phyloP scores from a whole-genome alignment of 2,113 vertebrate species.

The Syngnathus scovelli region DNA sequence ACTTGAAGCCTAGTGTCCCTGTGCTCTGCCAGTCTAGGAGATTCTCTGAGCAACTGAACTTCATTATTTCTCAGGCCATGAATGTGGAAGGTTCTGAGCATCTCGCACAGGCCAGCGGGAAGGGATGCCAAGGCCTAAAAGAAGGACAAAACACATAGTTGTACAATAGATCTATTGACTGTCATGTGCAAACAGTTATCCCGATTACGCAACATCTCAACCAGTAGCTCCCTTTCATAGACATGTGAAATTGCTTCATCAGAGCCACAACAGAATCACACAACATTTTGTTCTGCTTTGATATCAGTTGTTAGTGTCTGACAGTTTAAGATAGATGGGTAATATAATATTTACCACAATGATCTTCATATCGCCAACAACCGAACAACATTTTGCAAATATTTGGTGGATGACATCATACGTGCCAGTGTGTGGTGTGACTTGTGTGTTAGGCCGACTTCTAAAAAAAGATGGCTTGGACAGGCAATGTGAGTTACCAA shows the following conservation, averaged over 20 bases:
- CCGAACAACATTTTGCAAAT: no score
- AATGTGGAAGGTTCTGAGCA: constrained; percentile 82
- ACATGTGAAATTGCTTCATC: background rate
- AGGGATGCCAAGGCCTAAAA: constrained; percentile 71
- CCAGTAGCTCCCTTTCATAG: background rate
- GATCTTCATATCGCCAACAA: no score
- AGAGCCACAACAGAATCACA: background rate
- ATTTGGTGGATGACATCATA: no score
- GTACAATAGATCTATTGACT: background rate
- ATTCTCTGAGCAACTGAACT: constrained; percentile 84
- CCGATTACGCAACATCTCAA: background rate
- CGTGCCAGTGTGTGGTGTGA: no score
- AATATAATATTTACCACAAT: no score
- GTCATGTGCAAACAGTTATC: background rate
- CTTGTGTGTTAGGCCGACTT: background rate
- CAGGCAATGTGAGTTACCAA: background rate
- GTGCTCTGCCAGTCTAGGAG: constrained; percentile 66
- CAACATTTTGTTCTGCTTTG: no score
- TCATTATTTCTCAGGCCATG: constrained; percentile 85
- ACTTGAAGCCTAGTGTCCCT: constrained; percentile 63
- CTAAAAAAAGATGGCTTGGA: background rate
- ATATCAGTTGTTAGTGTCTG: no score
- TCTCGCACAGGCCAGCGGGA: constrained; percentile 80
- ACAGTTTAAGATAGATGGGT: no score
- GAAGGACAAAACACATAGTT: background rate